A percentile compares a stretch with the other conserved stretches of the same genome.
Conservation (phyloP, 2,113 vertebrate species). For the Oreochromis tanganicae region DNA sequence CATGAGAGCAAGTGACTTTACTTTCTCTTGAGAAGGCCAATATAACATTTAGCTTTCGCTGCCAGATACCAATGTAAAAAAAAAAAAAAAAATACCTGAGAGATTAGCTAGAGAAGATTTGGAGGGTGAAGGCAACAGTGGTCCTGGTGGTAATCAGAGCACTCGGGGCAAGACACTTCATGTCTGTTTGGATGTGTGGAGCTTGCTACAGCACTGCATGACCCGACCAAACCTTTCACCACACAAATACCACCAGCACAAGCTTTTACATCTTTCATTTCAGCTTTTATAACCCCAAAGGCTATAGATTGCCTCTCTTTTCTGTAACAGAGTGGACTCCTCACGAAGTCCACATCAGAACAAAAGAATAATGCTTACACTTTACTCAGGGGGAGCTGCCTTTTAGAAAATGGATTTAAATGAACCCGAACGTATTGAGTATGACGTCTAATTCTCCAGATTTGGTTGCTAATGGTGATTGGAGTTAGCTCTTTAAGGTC, state of each 20-base stretch:
- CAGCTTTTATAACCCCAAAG: background rate
- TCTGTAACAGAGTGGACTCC: background rate
- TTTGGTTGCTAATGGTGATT: background rate
- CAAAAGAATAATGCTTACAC: background rate
- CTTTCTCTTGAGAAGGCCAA: background rate
- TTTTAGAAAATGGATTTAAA: constrained; percentile 14
- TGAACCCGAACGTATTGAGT: background rate
- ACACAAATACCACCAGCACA: background rate
- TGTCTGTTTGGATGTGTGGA: background rate
- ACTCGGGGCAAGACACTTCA: background rate
- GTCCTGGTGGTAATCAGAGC: background rate
- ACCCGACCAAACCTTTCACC: background rate
- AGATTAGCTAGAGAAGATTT: background rate
- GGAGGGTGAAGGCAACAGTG: background rate
- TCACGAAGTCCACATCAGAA: background rate
- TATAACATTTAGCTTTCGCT: fast-evolving
- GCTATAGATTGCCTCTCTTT: background rate
- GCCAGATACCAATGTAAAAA: background rate
- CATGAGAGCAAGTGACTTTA: background rate
- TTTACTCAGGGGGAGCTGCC: background rate
- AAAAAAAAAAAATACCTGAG: background rate
- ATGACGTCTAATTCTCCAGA: background rate
- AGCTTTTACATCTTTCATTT: background rate
- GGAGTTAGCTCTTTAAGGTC: constrained; percentile 3
- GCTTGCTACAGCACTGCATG: background rate